Conservation (phyloP, 2,888 invertebrate genomes). For the Drosophila stalkeri region DNA sequence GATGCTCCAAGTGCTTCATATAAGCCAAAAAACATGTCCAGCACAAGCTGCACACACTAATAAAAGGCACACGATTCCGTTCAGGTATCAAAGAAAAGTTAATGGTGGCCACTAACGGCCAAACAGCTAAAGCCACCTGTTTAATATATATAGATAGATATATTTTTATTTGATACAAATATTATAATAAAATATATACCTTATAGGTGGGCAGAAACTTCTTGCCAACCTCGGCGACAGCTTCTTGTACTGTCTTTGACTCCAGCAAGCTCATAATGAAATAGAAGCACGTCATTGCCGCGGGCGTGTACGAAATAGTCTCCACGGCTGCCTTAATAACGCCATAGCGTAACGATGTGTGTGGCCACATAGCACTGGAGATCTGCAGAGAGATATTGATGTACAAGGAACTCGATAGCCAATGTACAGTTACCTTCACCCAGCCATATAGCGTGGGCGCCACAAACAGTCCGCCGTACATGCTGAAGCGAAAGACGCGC, state of each 20-base stretch:
- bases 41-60: constrained; percentile 89
- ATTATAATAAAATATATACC: constrained; percentile 40
- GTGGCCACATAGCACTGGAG: constrained; percentile 92
- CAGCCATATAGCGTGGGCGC: constrained; percentile 93
- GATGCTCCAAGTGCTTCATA: constrained; percentile 89
- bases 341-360: constrained; percentile 89
- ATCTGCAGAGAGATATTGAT: constrained; percentile 32
- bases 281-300: constrained; percentile 91
- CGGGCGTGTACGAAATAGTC: constrained; percentile 91
- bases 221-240: constrained; percentile 88
- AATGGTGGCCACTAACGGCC: constrained; percentile 90
- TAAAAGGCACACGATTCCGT: constrained; percentile 90
- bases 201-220: constrained; percentile 91
- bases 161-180: not conserved
- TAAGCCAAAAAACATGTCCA: constrained; percentile 93
- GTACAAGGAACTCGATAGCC: not conserved
- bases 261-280: constrained; percentile 91
- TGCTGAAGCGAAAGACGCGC: constrained; percentile 90
- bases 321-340: constrained; percentile 91
- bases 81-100: constrained; percentile 91
- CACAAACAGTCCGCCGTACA: constrained; percentile 92
- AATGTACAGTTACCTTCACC: constrained; percentile 87
- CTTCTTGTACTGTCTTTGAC: constrained; percentile 87
- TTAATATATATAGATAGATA: not conserved
- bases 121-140: constrained; percentile 89